Percentiles rank a stretch among this genome's conserved stretches.
These are phyloP conservation scores for Urechis unicinctus DNA, from an alignment of 2,888 invertebrate genomes.

Conservation along the genomic window DNA sequence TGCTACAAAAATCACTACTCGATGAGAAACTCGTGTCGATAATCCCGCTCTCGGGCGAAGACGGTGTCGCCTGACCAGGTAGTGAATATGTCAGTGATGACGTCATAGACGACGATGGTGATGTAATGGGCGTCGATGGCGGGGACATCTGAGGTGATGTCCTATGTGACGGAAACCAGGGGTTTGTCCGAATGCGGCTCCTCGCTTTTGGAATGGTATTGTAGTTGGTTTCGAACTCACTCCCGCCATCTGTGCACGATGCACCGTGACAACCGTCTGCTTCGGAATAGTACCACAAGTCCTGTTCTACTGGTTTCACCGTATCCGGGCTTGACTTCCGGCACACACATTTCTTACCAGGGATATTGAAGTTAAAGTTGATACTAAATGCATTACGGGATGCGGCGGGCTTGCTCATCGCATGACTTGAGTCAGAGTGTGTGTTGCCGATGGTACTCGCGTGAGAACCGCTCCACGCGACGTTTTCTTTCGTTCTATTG, in stretches of 20 bases:
- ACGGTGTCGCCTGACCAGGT: background rate
- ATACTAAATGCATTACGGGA: background rate
- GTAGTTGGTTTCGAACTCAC: constrained; percentile 4
- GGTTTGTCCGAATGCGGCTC: constrained; percentile 13
- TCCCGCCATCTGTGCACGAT: background rate
- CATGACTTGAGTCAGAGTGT: background rate
- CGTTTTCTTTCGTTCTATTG: background rate
- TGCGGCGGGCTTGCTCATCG: background rate
- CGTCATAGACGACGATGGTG: background rate
- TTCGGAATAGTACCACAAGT: background rate
- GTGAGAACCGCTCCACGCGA: background rate
- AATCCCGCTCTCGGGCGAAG: background rate
- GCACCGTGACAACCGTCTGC: background rate
- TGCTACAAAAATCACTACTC: background rate
- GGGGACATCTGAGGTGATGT: constrained; percentile 6
- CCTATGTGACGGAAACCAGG: constrained; percentile 13
- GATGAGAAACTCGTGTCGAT: background rate
- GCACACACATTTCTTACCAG: background rate
- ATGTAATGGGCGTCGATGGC: constrained; percentile 3
- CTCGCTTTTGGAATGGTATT: constrained; percentile 11
- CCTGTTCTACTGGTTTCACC: too few species aligned
- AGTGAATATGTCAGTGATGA: background rate
- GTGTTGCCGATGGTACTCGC: background rate
- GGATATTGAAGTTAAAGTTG: background rate
- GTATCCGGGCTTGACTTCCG: background rate